phyloP scores from a whole-genome alignment of 2,888 invertebrate genomes.

The Cryptus armator region DNA sequence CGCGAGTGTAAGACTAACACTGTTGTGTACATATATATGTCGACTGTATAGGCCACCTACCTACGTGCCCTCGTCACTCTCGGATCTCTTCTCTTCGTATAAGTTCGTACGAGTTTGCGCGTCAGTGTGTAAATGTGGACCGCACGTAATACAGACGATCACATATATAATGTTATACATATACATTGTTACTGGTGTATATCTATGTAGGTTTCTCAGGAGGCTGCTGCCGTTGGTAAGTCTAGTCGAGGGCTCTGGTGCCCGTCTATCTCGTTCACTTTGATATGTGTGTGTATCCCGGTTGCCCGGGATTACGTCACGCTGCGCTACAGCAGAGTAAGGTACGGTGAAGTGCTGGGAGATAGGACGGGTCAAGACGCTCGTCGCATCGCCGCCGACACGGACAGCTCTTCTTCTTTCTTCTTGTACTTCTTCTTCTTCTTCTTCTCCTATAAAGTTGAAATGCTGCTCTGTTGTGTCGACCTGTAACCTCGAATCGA shows the following conservation, averaged over 20 bases:
- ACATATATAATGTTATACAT: conserved; percentile 14
- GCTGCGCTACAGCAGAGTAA: conserved; percentile 74
- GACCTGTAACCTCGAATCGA: conserved; percentile 27
- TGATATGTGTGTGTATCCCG: conserved; percentile 46
- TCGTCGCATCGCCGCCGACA: conserved; percentile 75
- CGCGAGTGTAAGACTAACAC: conserved; percentile 24
- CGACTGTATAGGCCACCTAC: background rate
- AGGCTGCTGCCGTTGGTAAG: conserved; percentile 21
- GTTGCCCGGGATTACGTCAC: conserved; percentile 77
- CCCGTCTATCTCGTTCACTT: conserved; percentile 44
- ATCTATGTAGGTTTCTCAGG: conserved; percentile 22
- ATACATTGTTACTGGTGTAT: background rate
- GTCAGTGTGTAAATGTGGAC: conserved; percentile 39
- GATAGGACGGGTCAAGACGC: conserved; percentile 80
- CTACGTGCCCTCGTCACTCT: conserved; percentile 32
- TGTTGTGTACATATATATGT: background rate
- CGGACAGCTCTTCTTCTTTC: conserved; percentile 7
- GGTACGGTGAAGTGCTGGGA: conserved; percentile 73
- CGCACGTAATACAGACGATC: conserved; percentile 39
- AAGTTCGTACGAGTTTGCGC: conserved; percentile 32
- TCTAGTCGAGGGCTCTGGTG: conserved; percentile 35
- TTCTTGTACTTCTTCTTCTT: background rate
- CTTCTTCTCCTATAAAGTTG: conserved; percentile 36
- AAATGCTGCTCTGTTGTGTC: conserved; percentile 19
- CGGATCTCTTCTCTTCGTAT: conserved; percentile 23